A percentile compares a stretch with the other conserved stretches of the same genome.
These are phyloP conservation scores for Drosophila borborema DNA, from an alignment of 2,888 invertebrate genomes.

Conservation along the genomic window DNA sequence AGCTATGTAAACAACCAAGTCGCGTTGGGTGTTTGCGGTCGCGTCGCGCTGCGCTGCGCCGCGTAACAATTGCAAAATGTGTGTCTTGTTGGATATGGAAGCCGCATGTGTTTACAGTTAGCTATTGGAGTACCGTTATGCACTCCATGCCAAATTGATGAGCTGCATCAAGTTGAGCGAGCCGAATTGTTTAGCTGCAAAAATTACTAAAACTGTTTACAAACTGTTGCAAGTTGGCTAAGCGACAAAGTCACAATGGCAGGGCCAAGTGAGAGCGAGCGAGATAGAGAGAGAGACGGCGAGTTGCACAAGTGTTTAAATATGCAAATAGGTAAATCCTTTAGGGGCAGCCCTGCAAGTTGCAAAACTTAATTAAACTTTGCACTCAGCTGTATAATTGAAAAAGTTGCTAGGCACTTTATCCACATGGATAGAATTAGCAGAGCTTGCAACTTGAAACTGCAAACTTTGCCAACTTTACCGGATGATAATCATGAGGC, in stretches of 20 bases:
- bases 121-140: neutral
- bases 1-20: constrained; percentile 3
- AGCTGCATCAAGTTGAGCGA: neutral
- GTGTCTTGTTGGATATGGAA: neutral
- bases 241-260: neutral
- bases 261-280: neutral
- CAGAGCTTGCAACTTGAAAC: neutral
- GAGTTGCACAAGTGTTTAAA: neutral
- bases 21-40: constrained; percentile 8
- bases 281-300: neutral
- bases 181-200: neutral
- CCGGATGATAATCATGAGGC: neutral
- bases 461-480: neutral
- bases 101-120: neutral
- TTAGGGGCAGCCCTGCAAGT: neutral
- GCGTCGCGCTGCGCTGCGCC: constrained; percentile 1
- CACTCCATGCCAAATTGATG: neutral
- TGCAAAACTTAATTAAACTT: constrained; percentile 13
- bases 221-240: neutral
- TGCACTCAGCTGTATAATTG: constrained; percentile 14
- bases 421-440: constrained; percentile 10
- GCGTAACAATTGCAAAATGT: constrained; percentile 13
- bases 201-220: neutral
- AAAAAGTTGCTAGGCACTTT: constrained; percentile 12
- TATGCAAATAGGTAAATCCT: constrained; percentile 7